Base-by-base conservation (phyloP, 2,888 invertebrate genomes). In the Cecidostiba fungosa region DNA sequence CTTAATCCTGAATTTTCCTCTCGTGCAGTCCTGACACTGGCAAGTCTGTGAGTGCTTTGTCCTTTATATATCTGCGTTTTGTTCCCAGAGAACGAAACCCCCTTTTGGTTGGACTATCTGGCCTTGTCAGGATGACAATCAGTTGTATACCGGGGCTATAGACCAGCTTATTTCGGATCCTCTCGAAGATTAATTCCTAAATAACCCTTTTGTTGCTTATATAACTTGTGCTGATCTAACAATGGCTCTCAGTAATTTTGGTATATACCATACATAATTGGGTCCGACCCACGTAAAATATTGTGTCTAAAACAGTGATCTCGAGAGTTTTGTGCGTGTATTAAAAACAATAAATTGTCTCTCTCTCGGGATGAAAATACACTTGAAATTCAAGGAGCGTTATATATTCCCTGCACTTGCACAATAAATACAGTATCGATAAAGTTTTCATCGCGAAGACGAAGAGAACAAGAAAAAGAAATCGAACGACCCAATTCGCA, bases 111-210 rank as follows among this genome's bases (percentile, higher is more conserved):
- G 47, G 69, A 39, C 26, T 80, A 73, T 69, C 77, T 77, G 70
- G 32, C n/a, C 77, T 83, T 77, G 83, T 83, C 77, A 77, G 59
- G 72, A 77, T 62, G 70, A 83, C 77, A 83, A 83, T 70, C 43
- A 23, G 62, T 36, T 10, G 43, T 16, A 8, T 12, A 66, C 26
- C 26, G n/a, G n/a, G 54, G 32, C 32, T 69, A 32, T 78, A 47
- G 6, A 32, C 10, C 47, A 39, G 39, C 39, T 72, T 72, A 72
- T 66, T 66, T 26, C 66, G 72, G 72, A 12, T n/a, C 72, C 29
- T 29, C 26, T 10, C n/a, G 26, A 54, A 59, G 80, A 80, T 80
- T 72, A 54, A 80, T 80, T 80, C 39, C 72, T 59, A 36, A 72
- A 39, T 23, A 36, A 72, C 54, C 54, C 80, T 43, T 72, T 72